Conservation (phyloP, 2,888 invertebrate species). For the Macaria notata region DNA sequence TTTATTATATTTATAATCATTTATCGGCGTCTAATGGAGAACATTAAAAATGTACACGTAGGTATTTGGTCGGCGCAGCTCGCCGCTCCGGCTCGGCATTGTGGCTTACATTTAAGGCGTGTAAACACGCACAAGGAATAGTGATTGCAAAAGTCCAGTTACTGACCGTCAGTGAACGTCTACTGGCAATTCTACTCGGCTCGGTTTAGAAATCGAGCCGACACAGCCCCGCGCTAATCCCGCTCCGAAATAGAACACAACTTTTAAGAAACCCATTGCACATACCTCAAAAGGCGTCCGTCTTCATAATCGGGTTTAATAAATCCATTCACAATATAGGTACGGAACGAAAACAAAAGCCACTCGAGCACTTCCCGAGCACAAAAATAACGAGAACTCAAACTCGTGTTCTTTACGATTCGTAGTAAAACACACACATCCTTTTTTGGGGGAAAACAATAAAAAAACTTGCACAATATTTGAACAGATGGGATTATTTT, state of each 20-base stretch:
- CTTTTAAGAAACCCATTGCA: slow-evolving; percentile 34
- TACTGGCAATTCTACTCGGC: slow-evolving; percentile 30
- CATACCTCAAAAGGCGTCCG: slow-evolving; percentile 61
- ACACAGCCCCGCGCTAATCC: slow-evolving; percentile 32
- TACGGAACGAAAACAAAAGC: slow-evolving; percentile 62
- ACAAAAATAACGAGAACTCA: slow-evolving; percentile 60
- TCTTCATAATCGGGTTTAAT: slow-evolving; percentile 70
- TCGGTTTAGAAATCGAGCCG: slow-evolving; percentile 36
- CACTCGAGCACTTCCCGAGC: slow-evolving; percentile 66
- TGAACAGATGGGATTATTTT: slow-evolving; percentile 78
- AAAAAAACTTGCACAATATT: slow-evolving; percentile 76
- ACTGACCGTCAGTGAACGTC: slow-evolving; percentile 49
- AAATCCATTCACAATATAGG: slow-evolving; percentile 77
- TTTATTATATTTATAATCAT: slow-evolving; percentile 58
- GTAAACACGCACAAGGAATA: slow-evolving; percentile 72
- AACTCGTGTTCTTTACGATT: slow-evolving; percentile 42
- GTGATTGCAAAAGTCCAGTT: slow-evolving; percentile 80
- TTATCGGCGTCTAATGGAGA: slow-evolving; percentile 49
- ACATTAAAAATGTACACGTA: slow-evolving; percentile 62
- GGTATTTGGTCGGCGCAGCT: slow-evolving; percentile 32
- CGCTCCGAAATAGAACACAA: slow-evolving; percentile 43
- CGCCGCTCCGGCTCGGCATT: slow-evolving; percentile 37
- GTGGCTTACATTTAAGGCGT: slow-evolving; percentile 67
- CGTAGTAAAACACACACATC: slow-evolving; percentile 56
- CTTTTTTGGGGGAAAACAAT: slow-evolving; percentile 59